Evolutionary conservation across 2,797 vertebrate genomes (phyloP), one percentile per base, ranked within the genome.

Genomic region (Caiman crocodilus): DNA sequence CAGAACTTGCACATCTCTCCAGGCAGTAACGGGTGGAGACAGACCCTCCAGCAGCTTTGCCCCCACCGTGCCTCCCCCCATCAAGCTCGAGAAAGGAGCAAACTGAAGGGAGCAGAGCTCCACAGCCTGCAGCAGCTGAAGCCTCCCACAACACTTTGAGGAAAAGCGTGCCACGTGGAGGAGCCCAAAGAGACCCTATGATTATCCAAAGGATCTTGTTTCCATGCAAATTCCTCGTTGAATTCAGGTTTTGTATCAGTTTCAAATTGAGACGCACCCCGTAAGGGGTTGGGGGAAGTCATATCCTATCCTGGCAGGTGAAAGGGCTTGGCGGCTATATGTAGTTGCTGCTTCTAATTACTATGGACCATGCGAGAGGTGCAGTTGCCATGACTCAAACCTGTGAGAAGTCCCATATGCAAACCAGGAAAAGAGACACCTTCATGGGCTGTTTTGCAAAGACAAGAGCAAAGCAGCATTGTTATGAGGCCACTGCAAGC

Each of bases 61-160:
- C 26, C 32, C 20, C 74, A 57, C 30, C 0, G 5, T 4, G 25
- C 76, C 78, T 80, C 58, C 64, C 28, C 65, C 65, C n/a, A 42
- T 23, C 57, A 58, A 2, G 1, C 71, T 81, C 26, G 26, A n/a
- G 21, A 69, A 30, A 28, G 14, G 14, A 63, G 10, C 63, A 82
- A 87, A 79, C 25, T 14, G 35, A 61, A 76, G 30, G 23, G 32
- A 80, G 76, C 7, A 56, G 11, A 42, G 92, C 95, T 93, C 86
- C n/a, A 4, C 0, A 0, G 59, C 0, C 2, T 14, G 21, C 64
- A 82, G 58, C 57, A 9, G 42, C 42, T 10, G 42, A 50, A 50
- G 42, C 42, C 9, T 50, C 42, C 42, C 42, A 50, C 42, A 50
- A 11, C 9, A 50, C 42, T 50, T 50, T 50, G 42, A 50, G 42